A percentile compares a stretch with the other conserved stretches of the same genome.
Evolutionary conservation across 2,888 invertebrate species (phyloP).

Genomic region (Linnaemya tessellans): DNA sequence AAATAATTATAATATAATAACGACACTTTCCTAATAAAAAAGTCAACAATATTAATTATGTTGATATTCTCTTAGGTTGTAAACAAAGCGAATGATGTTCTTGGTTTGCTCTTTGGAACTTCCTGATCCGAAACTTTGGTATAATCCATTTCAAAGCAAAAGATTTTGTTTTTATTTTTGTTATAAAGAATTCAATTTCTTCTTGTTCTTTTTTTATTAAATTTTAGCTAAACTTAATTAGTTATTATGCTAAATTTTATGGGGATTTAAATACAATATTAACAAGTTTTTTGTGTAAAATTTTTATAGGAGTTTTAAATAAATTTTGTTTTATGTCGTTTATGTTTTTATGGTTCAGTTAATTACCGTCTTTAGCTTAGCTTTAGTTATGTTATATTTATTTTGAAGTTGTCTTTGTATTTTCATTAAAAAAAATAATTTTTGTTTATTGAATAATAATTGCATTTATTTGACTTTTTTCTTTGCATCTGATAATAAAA

Average conservation of each 20-base stretch:
- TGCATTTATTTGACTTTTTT: conserved; percentile 74
- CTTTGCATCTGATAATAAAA: conserved; percentile 52
- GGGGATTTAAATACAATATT: conserved; percentile 67
- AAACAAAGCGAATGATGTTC: too few species aligned
- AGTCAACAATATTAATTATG: too few species aligned
- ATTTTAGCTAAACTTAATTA: conserved; percentile 76
- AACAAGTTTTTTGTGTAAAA: conserved; percentile 61
- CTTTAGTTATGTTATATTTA: conserved; percentile 38
- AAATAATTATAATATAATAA: too few species aligned
- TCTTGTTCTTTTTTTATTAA: conserved; percentile 74
- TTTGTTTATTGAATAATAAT: conserved; percentile 81
- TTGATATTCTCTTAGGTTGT: too few species aligned
- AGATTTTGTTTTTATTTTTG: conserved; percentile 41
- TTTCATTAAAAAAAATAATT: conserved; percentile 74
- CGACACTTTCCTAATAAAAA: too few species aligned
- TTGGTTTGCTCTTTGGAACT: too few species aligned
- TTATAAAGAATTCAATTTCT: conserved; percentile 61
- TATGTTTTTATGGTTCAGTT: conserved; percentile 63
- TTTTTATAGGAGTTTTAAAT: conserved; percentile 65
- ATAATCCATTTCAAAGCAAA: conserved; percentile 15
- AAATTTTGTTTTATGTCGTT: conserved; percentile 49
- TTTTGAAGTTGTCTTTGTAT: conserved; percentile 16
- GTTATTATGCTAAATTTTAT: conserved; percentile 68
- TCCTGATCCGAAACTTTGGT: too few species aligned
- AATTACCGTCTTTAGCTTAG: conserved; percentile 59